Percentiles rank a stretch among this genome's conserved stretches.
Conservation (phyloP, 2,797 vertebrate species). For the Carapus acus region DNA sequence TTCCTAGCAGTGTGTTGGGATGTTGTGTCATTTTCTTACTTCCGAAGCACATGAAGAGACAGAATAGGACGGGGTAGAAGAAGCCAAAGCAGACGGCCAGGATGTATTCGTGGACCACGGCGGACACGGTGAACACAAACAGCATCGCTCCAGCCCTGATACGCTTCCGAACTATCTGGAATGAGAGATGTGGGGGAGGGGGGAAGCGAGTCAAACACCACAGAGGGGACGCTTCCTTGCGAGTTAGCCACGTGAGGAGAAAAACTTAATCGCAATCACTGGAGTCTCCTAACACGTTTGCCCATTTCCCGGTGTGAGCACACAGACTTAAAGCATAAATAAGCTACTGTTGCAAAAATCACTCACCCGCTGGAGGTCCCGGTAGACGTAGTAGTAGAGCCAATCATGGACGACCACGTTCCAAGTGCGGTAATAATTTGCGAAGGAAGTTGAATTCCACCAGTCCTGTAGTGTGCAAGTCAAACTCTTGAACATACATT, state of each 20-base stretch:
- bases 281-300: too few relatives aligned
- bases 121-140: slow-evolving; percentile 85
- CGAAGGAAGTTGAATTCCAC: slow-evolving; percentile 98
- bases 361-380: slow-evolving; percentile 89
- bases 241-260: too few relatives aligned
- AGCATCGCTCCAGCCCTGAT: slow-evolving; percentile 86
- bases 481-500: too few relatives aligned
- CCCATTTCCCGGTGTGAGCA: too few relatives aligned
- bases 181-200: slow-evolving; percentile 12
- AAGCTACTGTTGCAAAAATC: slow-evolving; percentile 5
- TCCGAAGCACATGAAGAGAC: slow-evolving; percentile 90
- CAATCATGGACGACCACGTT: slow-evolving; percentile 97
- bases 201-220: slow-evolving; percentile 7
- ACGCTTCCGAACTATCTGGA: slow-evolving; percentile 84
- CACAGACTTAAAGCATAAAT: too few relatives aligned
- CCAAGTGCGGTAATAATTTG: slow-evolving; percentile 96
- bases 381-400: slow-evolving; percentile 93
- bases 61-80: slow-evolving; percentile 94
- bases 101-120: slow-evolving; percentile 87
- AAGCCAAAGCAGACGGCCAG: slow-evolving; percentile 85
- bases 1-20: too few relatives aligned
- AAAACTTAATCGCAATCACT: too few relatives aligned
- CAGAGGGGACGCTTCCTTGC: too few relatives aligned
- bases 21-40: slow-evolving; percentile 85
- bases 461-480: slow-evolving; percentile 77